These are phyloP conservation scores for Synergus laeviventris DNA, from an alignment of 2,888 invertebrate genomes.

Conservation along the genomic window DNA sequence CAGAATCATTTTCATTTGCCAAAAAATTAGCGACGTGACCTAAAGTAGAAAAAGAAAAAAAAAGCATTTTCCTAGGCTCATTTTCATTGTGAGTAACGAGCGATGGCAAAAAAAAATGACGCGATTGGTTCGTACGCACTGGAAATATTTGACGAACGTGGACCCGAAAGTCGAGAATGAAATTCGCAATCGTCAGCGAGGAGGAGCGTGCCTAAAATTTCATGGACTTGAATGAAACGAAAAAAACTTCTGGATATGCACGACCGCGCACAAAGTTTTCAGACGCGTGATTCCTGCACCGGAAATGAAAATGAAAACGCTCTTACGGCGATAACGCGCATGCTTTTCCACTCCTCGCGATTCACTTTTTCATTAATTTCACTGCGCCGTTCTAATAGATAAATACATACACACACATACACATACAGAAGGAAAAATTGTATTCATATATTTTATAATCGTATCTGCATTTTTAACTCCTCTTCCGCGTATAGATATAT, in stretches of 20 bases:
- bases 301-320: constrained; percentile 27
- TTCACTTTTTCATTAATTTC: constrained; percentile 37
- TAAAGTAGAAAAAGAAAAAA: constrained; percentile 3
- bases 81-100: constrained; percentile 11
- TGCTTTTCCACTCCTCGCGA: constrained; percentile 20
- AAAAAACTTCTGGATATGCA: constrained; percentile 45
- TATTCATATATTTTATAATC: constrained; percentile 46
- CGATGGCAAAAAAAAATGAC: constrained; percentile 42
- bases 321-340: not conserved
- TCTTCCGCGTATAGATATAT: constrained; percentile 42
- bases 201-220: constrained; percentile 63
- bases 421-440: constrained; percentile 51
- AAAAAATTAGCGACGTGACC: constrained; percentile 7
- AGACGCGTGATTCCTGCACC: constrained; percentile 4
- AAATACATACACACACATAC: constrained; percentile 44
- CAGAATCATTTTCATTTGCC: constrained; percentile 27
- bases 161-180: constrained; percentile 48
- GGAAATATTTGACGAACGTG: constrained; percentile 51
- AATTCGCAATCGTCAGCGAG: constrained; percentile 61
- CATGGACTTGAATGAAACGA: constrained; percentile 33
- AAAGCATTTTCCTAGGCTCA: constrained; percentile 3
- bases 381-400: constrained; percentile 7
- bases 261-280: constrained; percentile 18
- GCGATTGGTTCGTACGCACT: constrained; percentile 45
- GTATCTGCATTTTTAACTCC: constrained; percentile 41